These are phyloP conservation scores for Lasioglossum oenotherae DNA, from an alignment of 2,888 invertebrate genomes.

Conservation along the genomic window DNA sequence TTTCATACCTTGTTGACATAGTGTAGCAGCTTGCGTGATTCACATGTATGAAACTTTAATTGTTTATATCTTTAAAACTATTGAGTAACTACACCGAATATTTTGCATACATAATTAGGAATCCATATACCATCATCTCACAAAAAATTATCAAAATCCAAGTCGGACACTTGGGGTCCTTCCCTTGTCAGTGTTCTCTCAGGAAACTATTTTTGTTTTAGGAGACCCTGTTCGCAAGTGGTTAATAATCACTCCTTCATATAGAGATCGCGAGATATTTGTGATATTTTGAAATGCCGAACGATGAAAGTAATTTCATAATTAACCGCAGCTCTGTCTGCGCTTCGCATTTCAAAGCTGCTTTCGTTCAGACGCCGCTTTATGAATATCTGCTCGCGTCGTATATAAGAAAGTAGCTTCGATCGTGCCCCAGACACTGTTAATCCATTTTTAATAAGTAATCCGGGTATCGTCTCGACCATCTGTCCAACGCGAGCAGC, in stretches of 20 bases:
- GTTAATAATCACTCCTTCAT: not conserved
- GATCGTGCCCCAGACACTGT: conserved; percentile 42
- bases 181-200: not conserved
- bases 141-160: too few species aligned
- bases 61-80: too few species aligned
- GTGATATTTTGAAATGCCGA: not conserved
- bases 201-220: not conserved
- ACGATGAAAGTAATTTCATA: conserved; percentile 55
- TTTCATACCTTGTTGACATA: too few species aligned
- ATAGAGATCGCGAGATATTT: not conserved
- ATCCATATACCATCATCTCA: too few species aligned
- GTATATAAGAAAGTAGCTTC: conserved; percentile 42
- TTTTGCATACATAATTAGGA: too few species aligned
- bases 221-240: not conserved
- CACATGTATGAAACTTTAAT: too few species aligned
- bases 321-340: conserved; percentile 40
- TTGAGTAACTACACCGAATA: too few species aligned
- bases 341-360: conserved; percentile 11
- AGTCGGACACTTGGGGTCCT: too few species aligned
- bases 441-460: conserved; percentile 62
- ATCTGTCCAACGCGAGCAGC: conserved; percentile 39
- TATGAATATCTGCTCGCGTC: conserved; percentile 40
- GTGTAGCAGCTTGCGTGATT: too few species aligned
- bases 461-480: conserved; percentile 46
- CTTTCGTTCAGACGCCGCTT: conserved; percentile 45